A percentile compares a stretch with the other conserved stretches of the same genome.
Evolutionary conservation across 53 echinoderm and acorn worm species (phyloP).

Genomic region (Arbacia lixula): DNA sequence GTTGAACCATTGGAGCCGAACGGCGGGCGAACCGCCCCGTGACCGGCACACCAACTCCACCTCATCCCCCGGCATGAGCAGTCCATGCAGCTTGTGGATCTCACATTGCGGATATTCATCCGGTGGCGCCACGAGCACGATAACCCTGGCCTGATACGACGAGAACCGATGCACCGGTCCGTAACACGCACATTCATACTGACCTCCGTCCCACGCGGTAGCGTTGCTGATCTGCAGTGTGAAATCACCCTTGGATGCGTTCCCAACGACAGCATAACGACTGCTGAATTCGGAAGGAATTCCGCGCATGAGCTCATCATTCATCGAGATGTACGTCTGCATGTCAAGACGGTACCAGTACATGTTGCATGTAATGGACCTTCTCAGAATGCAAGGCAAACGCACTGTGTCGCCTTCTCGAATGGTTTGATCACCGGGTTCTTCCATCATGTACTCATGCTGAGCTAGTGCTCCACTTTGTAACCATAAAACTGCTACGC

Average conservation of each 20-base stretch:
- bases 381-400: conserved; percentile 59
- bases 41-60: conserved; percentile 74
- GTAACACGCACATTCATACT: conserved; percentile 80
- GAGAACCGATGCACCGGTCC: not conserved
- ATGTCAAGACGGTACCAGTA: conserved; percentile 78
- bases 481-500: no score
- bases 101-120: conserved; percentile 72
- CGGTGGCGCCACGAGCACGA: conserved; percentile 63
- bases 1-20: conserved; percentile 57
- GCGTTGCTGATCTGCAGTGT: conserved; percentile 66
- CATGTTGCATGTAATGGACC: conserved; percentile 50
- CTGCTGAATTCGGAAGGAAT: conserved; percentile 4
- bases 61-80: conserved; percentile 71
- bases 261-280: conserved; percentile 69
- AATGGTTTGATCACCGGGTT: not conserved
- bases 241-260: conserved; percentile 64
- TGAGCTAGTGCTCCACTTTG: no score
- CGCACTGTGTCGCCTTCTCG: conserved; percentile 52
- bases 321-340: conserved; percentile 66
- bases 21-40: conserved; percentile 69
- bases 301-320: conserved; percentile 22
- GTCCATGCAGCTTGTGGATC: conserved; percentile 37
- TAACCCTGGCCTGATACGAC: conserved; percentile 49
- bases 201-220: conserved; percentile 62
- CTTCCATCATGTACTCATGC: no score